These are phyloP conservation scores for Epinotia brunnichana DNA, from an alignment of 2,888 invertebrate genomes.

Conservation along the genomic window DNA sequence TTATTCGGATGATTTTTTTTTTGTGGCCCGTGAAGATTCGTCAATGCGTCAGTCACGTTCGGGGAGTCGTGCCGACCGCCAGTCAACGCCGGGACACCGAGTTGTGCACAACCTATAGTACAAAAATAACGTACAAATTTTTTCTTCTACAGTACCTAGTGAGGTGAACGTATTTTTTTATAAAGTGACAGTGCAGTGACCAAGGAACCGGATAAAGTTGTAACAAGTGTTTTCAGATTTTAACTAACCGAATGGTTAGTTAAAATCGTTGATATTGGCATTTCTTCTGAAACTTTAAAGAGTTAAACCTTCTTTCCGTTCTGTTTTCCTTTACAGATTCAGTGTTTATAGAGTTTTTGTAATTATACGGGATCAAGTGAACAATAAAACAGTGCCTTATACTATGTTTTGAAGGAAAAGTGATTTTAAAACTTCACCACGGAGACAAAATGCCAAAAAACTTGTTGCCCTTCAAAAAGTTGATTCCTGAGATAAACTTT, in stretches of 20 bases:
- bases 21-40: conserved; percentile 80
- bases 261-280: conserved; percentile 60
- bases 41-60: conserved; percentile 80
- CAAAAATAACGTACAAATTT: conserved; percentile 80
- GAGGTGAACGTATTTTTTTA: conserved; percentile 71
- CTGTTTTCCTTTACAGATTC: conserved; percentile 78
- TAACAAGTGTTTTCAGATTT: conserved; percentile 66
- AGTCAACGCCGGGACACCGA: conserved; percentile 69
- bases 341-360: conserved; percentile 54
- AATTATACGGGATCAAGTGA: conserved; percentile 72
- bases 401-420: conserved; percentile 71
- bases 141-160: conserved; percentile 63
- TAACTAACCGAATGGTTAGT: conserved; percentile 70
- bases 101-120: conserved; percentile 81
- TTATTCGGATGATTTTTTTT: conserved; percentile 80
- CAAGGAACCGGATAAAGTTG: conserved; percentile 62
- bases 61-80: conserved; percentile 71
- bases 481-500: conserved; percentile 80
- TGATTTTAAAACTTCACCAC: conserved; percentile 66
- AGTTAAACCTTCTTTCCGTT: conserved; percentile 72
- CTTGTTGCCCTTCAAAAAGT: conserved; percentile 78
- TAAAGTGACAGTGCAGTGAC: conserved; percentile 73
- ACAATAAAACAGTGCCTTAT: conserved; percentile 77
- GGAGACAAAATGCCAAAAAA: conserved; percentile 83
- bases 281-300: conserved; percentile 43